phyloP scores from a whole-genome alignment of 2,113 vertebrate species.

The Lota lota region DNA sequence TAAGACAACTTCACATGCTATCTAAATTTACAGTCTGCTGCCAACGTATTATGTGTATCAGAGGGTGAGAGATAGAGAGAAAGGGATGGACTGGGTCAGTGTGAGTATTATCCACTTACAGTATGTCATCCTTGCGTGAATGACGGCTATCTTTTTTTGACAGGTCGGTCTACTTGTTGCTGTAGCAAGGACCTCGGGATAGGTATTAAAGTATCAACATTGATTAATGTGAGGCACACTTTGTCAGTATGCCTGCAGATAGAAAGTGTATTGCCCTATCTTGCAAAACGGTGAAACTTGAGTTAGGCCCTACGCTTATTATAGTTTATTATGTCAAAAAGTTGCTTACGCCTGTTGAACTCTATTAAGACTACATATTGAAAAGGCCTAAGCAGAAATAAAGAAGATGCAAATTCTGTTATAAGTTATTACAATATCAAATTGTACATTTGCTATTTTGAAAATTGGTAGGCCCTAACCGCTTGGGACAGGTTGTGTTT shows the following conservation, averaged over 20 bases:
- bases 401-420: too few relatives aligned
- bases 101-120: slow-evolving; percentile 52
- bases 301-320: too few relatives aligned
- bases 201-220: too few relatives aligned
- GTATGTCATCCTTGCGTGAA: slow-evolving; percentile 23
- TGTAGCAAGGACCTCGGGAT: neutral
- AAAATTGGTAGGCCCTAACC: neutral
- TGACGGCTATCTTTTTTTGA: slow-evolving; percentile 22
- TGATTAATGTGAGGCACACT: too few relatives aligned
- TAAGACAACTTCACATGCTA: slow-evolving; percentile 59
- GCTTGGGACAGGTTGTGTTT: slow-evolving; percentile 2
- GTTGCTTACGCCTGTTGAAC: too few relatives aligned
- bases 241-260: too few relatives aligned
- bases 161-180: slow-evolving; percentile 56
- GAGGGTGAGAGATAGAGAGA: slow-evolving; percentile 22
- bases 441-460: neutral
- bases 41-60: slow-evolving; percentile 31
- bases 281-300: too few relatives aligned
- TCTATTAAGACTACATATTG: too few relatives aligned
- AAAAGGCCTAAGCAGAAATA: too few relatives aligned
- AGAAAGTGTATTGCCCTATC: too few relatives aligned
- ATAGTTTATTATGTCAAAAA: too few relatives aligned
- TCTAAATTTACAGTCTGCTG: slow-evolving; percentile 57
- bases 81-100: slow-evolving; percentile 45
- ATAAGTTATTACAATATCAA: too few relatives aligned